Evolutionary conservation across 2,113 vertebrate species (phyloP), one percentile per base, ranked within the genome.

Genomic region (Asarcornis scutulata): DNA sequence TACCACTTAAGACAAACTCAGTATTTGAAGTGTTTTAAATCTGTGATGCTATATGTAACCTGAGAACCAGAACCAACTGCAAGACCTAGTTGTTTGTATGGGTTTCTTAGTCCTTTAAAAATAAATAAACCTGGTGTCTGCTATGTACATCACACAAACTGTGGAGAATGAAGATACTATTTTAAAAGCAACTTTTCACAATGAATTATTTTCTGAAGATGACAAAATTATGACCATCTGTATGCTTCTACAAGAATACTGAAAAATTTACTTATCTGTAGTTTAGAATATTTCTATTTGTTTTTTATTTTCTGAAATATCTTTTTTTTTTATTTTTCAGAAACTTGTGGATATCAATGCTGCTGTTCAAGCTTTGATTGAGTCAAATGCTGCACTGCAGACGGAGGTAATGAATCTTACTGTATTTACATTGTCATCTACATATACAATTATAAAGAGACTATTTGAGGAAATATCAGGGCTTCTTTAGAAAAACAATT

Each of bases 371-470:
- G 96, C 97, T 81, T 94, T 98, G 90, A 97, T 98, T 85, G 98
- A 98, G 66, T 98, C 98, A 67, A 98, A 97, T 50, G 92, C 97
- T 95, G 98, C 98, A 48, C 87, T 98, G 76, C 98, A 98, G 96
- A 98, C 98, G 86, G 99, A 99, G 99, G 99, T 99, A 97, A 97
- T 78, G 64, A 75, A 81, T 96, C 87, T 96, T n/a, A 67, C 16
- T 90, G 58, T 93, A 59, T 93, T 97, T 96, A 90, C 40, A 21
- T 59, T 95, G 36, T 91, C 83, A 94, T 58, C 7, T 71, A 66
- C 25, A 10, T 86, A 75, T 72, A 67, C 46, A 95, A 73, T 95
- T 95, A 74, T 59, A 87, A 76, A 84, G 79, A 42, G 87, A 6
- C 17, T 67, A 59, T 85, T 89, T 93, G 32, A 31, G 60, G 22